Evolutionary conservation across 2,888 invertebrate species (phyloP).

Genomic region (Oligia strigilis): DNA sequence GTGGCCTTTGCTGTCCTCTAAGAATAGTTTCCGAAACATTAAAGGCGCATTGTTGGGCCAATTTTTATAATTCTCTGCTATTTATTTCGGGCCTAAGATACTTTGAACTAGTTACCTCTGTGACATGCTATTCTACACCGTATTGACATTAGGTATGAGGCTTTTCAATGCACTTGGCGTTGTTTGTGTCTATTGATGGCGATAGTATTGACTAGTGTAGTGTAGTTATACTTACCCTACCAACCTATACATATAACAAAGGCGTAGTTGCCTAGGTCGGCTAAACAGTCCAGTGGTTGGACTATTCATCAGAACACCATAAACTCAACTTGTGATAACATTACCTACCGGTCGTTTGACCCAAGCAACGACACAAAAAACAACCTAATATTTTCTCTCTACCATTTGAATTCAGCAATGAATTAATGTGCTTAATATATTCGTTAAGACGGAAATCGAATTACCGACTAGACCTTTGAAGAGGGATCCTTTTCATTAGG

Average conservation of each 20-base stretch:
- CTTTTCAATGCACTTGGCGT: not conserved
- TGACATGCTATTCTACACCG: not conserved
- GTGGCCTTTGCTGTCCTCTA: constrained; percentile 55
- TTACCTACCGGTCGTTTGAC: not conserved
- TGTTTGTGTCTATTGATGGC: not conserved
- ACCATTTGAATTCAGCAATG: constrained; percentile 3
- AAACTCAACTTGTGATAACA: not conserved
- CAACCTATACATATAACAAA: too few relatives aligned
- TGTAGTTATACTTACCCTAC: not conserved
- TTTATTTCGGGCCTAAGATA: constrained; percentile 10
- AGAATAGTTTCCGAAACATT: constrained; percentile 68
- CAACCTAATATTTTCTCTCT: constrained; percentile 2
- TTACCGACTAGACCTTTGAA: constrained; percentile 37
- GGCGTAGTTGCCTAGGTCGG: not conserved
- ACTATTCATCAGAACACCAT: not conserved
- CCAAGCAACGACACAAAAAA: not conserved
- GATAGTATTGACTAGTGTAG: not conserved
- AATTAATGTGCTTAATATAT: constrained; percentile 41
- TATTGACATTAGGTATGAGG: not conserved
- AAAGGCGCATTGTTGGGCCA: constrained; percentile 48
- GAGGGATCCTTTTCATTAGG: constrained; percentile 47
- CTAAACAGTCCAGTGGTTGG: not conserved
- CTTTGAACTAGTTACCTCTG: not conserved
- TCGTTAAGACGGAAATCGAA: constrained; percentile 24
- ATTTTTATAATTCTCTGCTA: constrained; percentile 42